phyloP scores from a whole-genome alignment of 2,113 vertebrate species.

The Alectura lathami region DNA sequence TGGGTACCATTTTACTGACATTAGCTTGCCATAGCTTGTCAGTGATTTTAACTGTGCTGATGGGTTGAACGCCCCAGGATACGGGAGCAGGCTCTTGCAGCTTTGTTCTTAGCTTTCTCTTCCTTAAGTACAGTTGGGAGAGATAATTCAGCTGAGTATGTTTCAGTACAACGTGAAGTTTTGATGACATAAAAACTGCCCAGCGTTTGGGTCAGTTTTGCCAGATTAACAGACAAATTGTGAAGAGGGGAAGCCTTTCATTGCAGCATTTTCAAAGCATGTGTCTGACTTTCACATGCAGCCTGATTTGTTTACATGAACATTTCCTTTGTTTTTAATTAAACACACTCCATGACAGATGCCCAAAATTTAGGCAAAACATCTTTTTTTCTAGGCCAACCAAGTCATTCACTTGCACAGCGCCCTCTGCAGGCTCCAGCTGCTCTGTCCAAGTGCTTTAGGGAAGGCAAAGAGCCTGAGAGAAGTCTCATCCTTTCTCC shows the following conservation, averaged over 20 bases:
- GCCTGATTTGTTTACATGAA: not conserved
- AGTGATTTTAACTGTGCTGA: conserved; percentile 2
- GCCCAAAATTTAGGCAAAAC: not conserved
- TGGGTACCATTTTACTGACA: conserved; percentile 54
- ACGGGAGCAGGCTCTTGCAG: not conserved
- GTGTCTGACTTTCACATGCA: not conserved
- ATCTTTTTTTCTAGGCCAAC: not conserved
- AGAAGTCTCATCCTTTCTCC: not conserved
- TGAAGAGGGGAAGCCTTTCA: not conserved
- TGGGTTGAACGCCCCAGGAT: conserved; percentile 2
- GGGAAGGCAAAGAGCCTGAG: not conserved
- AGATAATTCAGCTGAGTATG: not conserved
- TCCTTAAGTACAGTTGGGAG: not conserved
- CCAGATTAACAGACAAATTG: not conserved
- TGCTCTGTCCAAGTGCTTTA: rapidly evolving
- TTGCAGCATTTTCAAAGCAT: not conserved
- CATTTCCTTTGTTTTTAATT: not conserved
- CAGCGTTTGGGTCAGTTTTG: not conserved
- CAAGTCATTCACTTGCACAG: not conserved
- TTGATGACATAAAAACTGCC: not conserved
- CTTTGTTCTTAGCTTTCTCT: not conserved
- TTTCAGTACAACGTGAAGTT: not conserved
- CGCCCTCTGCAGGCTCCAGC: not conserved
- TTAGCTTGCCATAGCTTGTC: conserved; percentile 34
- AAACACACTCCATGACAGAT: not conserved